Percentiles rank a stretch among this genome's conserved stretches.
phyloP scores from a whole-genome alignment of 2,797 vertebrate species.

The Mormyrus proboscirostris region DNA sequence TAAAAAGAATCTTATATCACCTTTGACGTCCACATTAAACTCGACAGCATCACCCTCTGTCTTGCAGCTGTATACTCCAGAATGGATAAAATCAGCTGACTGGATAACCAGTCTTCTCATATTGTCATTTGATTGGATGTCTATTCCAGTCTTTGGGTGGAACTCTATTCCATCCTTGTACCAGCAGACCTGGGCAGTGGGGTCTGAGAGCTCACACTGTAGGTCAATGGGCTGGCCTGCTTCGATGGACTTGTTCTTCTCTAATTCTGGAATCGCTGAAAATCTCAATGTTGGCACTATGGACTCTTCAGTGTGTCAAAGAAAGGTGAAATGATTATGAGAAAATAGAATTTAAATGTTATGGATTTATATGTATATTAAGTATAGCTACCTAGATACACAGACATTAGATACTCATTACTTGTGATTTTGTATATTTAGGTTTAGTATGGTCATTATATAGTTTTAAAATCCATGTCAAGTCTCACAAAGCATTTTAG shows the following conservation, averaged over 20 bases:
- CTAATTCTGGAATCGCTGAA: conserved; percentile 52
- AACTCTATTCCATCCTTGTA: conserved; percentile 66
- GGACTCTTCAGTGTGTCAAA: conserved; percentile 12
- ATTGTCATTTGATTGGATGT: conserved; percentile 62
- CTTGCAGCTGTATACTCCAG: conserved; percentile 65
- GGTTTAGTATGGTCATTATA: conserved; percentile 5
- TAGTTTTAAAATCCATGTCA: not conserved
- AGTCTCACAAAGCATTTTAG: conserved; percentile 3
- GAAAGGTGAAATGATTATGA: conserved; percentile 1
- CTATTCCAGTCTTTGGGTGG: conserved; percentile 47
- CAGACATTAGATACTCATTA: not conserved
- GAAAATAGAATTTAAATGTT: not conserved
- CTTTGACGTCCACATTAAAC: conserved; percentile 72
- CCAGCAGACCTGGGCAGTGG: conserved; percentile 60
- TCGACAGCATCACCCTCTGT: conserved; percentile 61
- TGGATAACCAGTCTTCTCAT: conserved; percentile 60
- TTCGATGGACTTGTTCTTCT: conserved; percentile 53
- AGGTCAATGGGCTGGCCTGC: conserved; percentile 61
- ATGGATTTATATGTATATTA: conserved; percentile 2
- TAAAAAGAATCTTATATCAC: conserved; percentile 52
- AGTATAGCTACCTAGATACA: not conserved
- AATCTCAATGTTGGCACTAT: conserved; percentile 57
- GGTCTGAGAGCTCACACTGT: conserved; percentile 68
- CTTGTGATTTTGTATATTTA: not conserved
- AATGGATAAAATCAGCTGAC: conserved; percentile 51